A percentile compares a stretch with the other conserved stretches of the same genome.
These are phyloP conservation scores for Mystacornis crossleyi DNA, from an alignment of 2,113 vertebrate species.

Conservation along the genomic window DNA sequence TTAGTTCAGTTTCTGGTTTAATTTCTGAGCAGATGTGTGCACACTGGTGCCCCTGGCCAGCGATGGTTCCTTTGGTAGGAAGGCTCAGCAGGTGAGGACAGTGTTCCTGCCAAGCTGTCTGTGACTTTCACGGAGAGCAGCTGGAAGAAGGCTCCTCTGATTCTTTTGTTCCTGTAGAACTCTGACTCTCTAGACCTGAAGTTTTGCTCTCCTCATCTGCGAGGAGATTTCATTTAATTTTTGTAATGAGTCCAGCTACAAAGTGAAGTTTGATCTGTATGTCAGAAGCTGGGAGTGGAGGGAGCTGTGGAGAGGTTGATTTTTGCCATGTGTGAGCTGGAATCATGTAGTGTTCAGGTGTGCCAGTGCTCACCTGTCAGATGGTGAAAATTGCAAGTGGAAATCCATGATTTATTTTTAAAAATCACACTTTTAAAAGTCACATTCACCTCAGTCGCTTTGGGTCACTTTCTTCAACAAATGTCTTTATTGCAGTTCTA, in stretches of 20 bases:
- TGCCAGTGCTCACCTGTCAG: background rate
- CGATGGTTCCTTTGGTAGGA: background rate
- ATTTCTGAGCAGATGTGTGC: constrained; percentile 5
- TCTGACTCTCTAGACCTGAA: background rate
- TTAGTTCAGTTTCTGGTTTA: background rate
- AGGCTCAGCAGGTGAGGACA: background rate
- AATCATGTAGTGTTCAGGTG: background rate
- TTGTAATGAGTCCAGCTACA: background rate
- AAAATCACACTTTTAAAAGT: background rate
- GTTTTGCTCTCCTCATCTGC: background rate
- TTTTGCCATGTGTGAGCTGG: background rate
- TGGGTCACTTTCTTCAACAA: background rate
- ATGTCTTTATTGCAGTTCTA: background rate
- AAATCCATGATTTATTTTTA: background rate
- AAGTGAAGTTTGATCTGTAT: background rate
- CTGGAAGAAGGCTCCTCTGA: background rate
- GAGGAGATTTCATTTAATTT: background rate
- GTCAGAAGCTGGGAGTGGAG: background rate
- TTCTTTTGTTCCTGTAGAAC: background rate
- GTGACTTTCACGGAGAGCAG: background rate
- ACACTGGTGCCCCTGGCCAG: background rate
- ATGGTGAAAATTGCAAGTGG: background rate
- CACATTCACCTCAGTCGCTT: background rate
- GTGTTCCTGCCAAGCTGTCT: background rate
- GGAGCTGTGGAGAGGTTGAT: background rate